A percentile compares a stretch with the other conserved stretches of the same genome.
phyloP scores from a whole-genome alignment of 64 coral and sea anemone genomes.

The Actinia tenebrosa region DNA sequence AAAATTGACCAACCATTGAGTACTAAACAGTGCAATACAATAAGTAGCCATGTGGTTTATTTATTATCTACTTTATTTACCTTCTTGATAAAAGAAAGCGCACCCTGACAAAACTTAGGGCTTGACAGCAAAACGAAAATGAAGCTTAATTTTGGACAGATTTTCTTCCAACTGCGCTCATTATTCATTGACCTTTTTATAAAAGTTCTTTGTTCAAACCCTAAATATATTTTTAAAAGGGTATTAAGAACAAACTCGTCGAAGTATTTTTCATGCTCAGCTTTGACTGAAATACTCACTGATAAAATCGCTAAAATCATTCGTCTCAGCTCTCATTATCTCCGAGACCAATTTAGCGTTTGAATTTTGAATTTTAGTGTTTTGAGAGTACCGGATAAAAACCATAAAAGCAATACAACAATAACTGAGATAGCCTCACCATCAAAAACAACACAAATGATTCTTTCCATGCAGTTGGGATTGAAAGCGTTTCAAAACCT shows the following conservation, averaged over 20 bases:
- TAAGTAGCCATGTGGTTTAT: not conserved
- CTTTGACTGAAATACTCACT: not conserved
- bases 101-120: not conserved
- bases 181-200: not conserved
- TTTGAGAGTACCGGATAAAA: not conserved
- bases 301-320: constrained; percentile 1
- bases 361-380: not conserved
- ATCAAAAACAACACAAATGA: constrained; percentile 7
- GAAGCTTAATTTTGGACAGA: not conserved
- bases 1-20: not conserved
- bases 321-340: not conserved
- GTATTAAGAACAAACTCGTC: not conserved
- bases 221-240: not conserved
- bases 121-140: not conserved
- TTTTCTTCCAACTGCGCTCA: not conserved
- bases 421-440: not conserved
- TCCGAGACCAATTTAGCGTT: not conserved
- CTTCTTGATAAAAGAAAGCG: not conserved
- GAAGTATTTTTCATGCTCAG: not conserved
- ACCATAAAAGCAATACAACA: constrained; percentile 11
- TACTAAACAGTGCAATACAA: not conserved
- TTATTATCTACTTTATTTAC: not conserved
- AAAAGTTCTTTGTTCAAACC: not conserved
- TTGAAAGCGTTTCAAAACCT: constrained; percentile 9
- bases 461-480: not conserved